phyloP scores from a whole-genome alignment of 2,888 invertebrate species.

The Plagiodera versicolora region DNA sequence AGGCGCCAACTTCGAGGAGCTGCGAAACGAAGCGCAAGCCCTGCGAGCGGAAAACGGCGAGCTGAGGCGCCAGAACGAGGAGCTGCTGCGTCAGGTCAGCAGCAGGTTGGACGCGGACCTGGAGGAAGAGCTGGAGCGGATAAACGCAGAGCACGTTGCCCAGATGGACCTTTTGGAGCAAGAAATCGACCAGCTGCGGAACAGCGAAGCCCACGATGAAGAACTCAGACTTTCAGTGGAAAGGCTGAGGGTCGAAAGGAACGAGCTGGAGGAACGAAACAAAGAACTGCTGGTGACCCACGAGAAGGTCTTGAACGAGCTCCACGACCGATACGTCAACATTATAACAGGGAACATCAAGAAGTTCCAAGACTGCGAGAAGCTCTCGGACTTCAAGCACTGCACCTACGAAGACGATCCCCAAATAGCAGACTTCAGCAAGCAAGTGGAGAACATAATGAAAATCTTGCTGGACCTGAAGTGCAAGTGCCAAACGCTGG shows the following conservation, averaged over 20 bases:
- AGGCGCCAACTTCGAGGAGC: constrained; percentile 36
- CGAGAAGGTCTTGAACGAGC: constrained; percentile 23
- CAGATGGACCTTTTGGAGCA: constrained; percentile 26
- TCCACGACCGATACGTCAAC: constrained; percentile 42
- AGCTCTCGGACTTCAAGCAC: constrained; percentile 29
- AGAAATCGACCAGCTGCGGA: constrained; percentile 40
- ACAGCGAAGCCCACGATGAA: constrained; percentile 22
- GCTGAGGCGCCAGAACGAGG: constrained; percentile 41
- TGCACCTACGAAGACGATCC: constrained; percentile 29
- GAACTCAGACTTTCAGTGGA: not conserved
- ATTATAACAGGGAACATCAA: constrained; percentile 43
- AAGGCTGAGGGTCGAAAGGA: constrained; percentile 15
- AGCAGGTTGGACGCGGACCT: constrained; percentile 23
- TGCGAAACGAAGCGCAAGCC: constrained; percentile 39
- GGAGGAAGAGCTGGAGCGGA: constrained; percentile 22
- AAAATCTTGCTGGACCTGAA: constrained; percentile 62
- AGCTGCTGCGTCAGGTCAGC: constrained; percentile 11
- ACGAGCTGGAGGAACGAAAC: constrained; percentile 15
- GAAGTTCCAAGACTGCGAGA: constrained; percentile 38
- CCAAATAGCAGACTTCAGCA: constrained; percentile 44
- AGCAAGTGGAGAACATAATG: constrained; percentile 59
- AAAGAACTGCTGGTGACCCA: constrained; percentile 22
- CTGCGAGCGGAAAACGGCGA: constrained; percentile 33
- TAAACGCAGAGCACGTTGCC: constrained; percentile 22
- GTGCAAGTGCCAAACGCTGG: constrained; percentile 61